phyloP scores from a whole-genome alignment of 2,113 vertebrate genomes.

The Propithecus coquereli region DNA sequence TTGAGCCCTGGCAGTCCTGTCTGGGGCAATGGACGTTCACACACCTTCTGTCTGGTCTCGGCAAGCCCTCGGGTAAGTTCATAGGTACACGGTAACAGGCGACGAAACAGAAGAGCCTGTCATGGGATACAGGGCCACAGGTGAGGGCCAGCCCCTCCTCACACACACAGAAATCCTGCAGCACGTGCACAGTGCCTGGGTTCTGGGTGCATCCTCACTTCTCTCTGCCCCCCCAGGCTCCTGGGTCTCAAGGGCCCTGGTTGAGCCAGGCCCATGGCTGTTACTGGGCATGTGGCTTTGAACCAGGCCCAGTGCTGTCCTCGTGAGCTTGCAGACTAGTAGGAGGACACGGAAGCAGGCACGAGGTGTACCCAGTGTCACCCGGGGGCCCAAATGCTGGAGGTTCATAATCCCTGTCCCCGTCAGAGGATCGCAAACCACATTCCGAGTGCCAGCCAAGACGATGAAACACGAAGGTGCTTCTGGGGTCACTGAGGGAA shows the following conservation, averaged over 20 bases:
- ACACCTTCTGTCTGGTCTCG: background rate
- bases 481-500: background rate
- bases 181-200: too few relatives aligned
- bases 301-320: background rate
- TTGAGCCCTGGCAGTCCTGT: background rate
- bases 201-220: too few relatives aligned
- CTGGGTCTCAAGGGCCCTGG: background rate
- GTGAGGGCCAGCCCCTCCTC: too few relatives aligned
- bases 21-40: background rate
- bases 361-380: background rate
- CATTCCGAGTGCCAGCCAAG: background rate
- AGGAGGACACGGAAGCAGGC: background rate
- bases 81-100: background rate
- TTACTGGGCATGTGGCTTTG: background rate
- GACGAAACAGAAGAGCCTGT: background rate
- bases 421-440: background rate
- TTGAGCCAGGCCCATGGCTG: background rate
- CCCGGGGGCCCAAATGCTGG: background rate
- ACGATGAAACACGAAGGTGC: conserved; percentile 36
- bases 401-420: background rate
- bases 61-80: background rate
- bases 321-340: background rate
- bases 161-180: background rate
- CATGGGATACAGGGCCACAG: background rate
- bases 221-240: background rate